These are phyloP conservation scores for Scatophagus argus DNA, from an alignment of 2,113 vertebrate genomes.

Conservation along the genomic window DNA sequence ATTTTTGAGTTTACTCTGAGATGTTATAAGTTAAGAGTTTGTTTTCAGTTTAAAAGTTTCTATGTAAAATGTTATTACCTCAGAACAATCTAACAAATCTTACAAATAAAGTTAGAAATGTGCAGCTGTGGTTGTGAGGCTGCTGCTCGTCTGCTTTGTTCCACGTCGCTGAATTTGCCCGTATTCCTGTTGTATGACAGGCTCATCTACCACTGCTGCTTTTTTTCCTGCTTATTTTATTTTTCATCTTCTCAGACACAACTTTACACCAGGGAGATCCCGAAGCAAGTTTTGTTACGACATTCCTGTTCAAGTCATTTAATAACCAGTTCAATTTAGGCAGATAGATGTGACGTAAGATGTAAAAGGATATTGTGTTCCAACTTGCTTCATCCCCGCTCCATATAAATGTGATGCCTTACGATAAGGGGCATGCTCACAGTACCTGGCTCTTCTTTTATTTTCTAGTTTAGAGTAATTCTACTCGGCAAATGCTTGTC, in stretches of 20 bases:
- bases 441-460: background rate
- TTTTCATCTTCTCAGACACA: conserved; percentile 5
- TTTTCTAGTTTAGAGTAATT: background rate
- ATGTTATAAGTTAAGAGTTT: background rate
- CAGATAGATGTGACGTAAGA: background rate
- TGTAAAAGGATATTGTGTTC: background rate
- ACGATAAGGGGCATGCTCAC: too few species aligned
- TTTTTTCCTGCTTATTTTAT: conserved; percentile 3
- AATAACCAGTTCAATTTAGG: background rate
- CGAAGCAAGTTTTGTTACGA: background rate
- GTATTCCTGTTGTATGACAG: background rate
- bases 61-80: background rate
- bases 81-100: too few species aligned
- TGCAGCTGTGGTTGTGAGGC: too few species aligned
- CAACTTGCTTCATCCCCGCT: background rate
- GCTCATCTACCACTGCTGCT: background rate
- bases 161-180: conserved; percentile 14
- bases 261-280: background rate
- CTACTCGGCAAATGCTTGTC: background rate
- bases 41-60: background rate
- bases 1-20: background rate
- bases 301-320: background rate
- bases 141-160: conserved; percentile 4
- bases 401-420: background rate
- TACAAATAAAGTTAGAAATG: too few species aligned